Conservation (phyloP, 1,140 invertebrate species). For the Aphelenchoides avenae region DNA sequence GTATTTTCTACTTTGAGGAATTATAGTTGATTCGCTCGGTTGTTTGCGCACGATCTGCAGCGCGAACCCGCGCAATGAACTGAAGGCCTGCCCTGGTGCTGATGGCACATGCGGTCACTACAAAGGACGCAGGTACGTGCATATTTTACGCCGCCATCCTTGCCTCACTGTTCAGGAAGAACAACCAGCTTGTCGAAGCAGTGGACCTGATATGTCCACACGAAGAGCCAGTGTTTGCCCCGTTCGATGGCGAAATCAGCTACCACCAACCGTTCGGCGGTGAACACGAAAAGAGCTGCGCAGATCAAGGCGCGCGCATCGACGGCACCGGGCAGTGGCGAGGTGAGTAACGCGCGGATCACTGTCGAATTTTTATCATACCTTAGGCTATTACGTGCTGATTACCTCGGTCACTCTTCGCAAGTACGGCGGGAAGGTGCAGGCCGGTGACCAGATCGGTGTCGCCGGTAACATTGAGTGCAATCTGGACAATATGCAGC, state of each 20-base stretch:
- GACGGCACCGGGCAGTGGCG: conserved; percentile 56
- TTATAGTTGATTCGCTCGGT: too few relatives aligned
- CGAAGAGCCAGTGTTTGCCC: conserved; percentile 40
- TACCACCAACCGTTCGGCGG: conserved; percentile 54
- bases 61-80: too few relatives aligned
- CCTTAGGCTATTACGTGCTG: conserved; percentile 52
- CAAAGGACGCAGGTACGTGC: too few relatives aligned
- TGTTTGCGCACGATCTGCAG: too few relatives aligned
- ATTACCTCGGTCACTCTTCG: conserved; percentile 48
- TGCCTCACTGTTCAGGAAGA: conserved; percentile 44
- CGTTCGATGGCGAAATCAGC: conserved; percentile 54
- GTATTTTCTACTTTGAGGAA: too few relatives aligned
- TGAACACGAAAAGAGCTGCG: conserved; percentile 40
- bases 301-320: conserved; percentile 52
- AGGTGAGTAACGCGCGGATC: conserved; percentile 17
- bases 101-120: too few relatives aligned
- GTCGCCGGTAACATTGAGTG: conserved; percentile 33
- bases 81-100: too few relatives aligned
- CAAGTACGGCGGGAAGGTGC: conserved; percentile 46
- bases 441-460: conserved; percentile 53
- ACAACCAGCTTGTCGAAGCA: conserved; percentile 48
- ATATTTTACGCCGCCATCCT: too few relatives aligned
- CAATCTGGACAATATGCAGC: conserved; percentile 2
- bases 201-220: conserved; percentile 46
- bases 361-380: conserved; percentile 1